Base-by-base conservation (phyloP, 1,140 invertebrate species). In the Amphibalanus amphitrite region DNA sequence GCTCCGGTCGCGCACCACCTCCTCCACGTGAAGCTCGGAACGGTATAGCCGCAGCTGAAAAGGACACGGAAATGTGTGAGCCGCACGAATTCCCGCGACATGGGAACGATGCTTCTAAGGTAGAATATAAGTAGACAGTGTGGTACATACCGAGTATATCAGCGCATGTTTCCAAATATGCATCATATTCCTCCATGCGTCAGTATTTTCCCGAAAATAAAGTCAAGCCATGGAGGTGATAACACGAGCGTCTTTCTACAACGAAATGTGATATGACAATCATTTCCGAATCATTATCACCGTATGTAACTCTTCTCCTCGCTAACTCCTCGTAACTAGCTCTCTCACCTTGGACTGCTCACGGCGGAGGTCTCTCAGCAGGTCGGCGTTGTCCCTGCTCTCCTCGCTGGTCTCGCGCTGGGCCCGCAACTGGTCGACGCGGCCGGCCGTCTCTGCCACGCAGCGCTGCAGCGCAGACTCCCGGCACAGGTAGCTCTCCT, bases 1-100 rank as follows among this genome's bases (percentile, higher is more conserved):
- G 65, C 65, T 67, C 8, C 65, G 65, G 65, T 67, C 65, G 28
- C 65, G 65, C 20, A 67, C 65, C 65, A 67, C 65, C 23, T 67
- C 65, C n/a, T 67, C 65, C 10, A 67, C 65, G 65, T 28, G 10
- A 10, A 28, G n/a, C 65, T 67, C 65, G 23, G 65, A 67, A 3
- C 65, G 65, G 28, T 67, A 67, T 17, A 67, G n/a, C 3, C 65
- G 65, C 65, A 67, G 28, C 65, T 67, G 64, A n/a, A 23, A 65
- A 23, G 25, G 23, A 65, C 64, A 65, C 64, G 26, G 23, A 59
- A 13, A 59, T 25, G 25, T 25, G 25, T n/a, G 13, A 59, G 13
- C 13, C 47, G 25, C 47, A 59, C 47, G 25, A 25, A 59, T 25
- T 15, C 47, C 13, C 47, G 25, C 47, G 25, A 13, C 13, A 13